Evolutionary conservation across 2,797 vertebrate genomes (phyloP), one percentile per base, ranked within the genome.

Genomic region (Brotula barbata): DNA sequence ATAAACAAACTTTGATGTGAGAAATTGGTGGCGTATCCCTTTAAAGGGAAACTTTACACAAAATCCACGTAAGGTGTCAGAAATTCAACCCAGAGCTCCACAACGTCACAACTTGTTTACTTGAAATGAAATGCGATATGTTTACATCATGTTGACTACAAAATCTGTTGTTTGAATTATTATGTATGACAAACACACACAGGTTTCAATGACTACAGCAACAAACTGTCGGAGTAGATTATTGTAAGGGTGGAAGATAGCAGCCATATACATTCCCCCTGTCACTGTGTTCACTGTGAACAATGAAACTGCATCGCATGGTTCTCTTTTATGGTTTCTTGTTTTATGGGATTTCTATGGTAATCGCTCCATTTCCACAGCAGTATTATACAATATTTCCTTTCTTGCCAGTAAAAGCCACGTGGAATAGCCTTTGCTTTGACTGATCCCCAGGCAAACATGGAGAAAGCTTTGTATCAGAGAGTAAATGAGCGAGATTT

Each of bases 141-240:
- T n/a, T n/a, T n/a, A n/a, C n/a, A n/a, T n/a, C n/a, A n/a, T n/a
- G n/a, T n/a, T n/a, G n/a, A n/a, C n/a, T n/a, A n/a, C n/a, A n/a
- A n/a, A n/a, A n/a, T n/a, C n/a, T n/a, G n/a, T n/a, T 28, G 25
- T 28, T 4, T 28, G 25, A 4, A 8, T 28, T 4, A 4, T 4
- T 28, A 8, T 28, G 25, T 28, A 8, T 28, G 25, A 8, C 8
- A 28, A 28, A 28, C 25, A 28, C 25, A 28, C 25, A 28, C 8
- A 39, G 63, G 21, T 54, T 63, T 56, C 25, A 56, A 60, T 70
- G 68, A 59, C 43, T 56, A 58, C 44, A 41, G 55, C 1, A 5
- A 55, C 20, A 59, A 71, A 39, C 11, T 45, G 60, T 68, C 75
- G 66, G 44, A 60, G 64, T 58, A 57, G 49, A 73, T 62, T 41